These are phyloP conservation scores for Chorisops tibialis DNA, from an alignment of 2,888 invertebrate genomes.

Conservation along the genomic window DNA sequence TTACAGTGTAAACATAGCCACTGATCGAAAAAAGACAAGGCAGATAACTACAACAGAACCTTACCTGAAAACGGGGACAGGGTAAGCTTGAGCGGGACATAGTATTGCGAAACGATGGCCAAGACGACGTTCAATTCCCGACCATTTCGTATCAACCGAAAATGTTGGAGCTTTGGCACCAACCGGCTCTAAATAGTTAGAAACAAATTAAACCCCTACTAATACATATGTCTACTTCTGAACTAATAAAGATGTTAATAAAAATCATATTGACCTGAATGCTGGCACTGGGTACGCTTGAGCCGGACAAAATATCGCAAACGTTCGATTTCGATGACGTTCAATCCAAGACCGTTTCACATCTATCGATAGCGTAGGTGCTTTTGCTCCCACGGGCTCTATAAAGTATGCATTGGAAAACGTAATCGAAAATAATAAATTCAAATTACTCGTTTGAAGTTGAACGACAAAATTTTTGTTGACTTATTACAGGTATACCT, in stretches of 20 bases:
- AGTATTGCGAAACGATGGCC: conserved; percentile 42
- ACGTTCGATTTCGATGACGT: conserved; percentile 60
- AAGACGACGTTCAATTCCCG: conserved; percentile 55
- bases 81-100: conserved; percentile 55
- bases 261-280: conserved; percentile 59
- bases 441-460: conserved; percentile 38
- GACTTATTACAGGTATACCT: not conserved
- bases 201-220: not conserved
- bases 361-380: conserved; percentile 58
- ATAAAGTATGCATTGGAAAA: conserved; percentile 36
- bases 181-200: conserved; percentile 58
- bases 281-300: conserved; percentile 72
- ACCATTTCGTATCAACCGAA: conserved; percentile 65
- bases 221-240: not conserved
- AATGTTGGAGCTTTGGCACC: conserved; percentile 71
- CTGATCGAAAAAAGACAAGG: no score
- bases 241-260: no score
- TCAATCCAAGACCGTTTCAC: conserved; percentile 56
- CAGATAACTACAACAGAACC: no score
- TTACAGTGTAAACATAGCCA: no score
- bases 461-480: not conserved
- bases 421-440: not conserved
- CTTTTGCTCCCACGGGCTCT: conserved; percentile 67
- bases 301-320: conserved; percentile 71
- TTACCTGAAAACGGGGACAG: conserved; percentile 53